Conservation (phyloP, 2,797 vertebrate species). For the Pelodytes ibericus region DNA sequence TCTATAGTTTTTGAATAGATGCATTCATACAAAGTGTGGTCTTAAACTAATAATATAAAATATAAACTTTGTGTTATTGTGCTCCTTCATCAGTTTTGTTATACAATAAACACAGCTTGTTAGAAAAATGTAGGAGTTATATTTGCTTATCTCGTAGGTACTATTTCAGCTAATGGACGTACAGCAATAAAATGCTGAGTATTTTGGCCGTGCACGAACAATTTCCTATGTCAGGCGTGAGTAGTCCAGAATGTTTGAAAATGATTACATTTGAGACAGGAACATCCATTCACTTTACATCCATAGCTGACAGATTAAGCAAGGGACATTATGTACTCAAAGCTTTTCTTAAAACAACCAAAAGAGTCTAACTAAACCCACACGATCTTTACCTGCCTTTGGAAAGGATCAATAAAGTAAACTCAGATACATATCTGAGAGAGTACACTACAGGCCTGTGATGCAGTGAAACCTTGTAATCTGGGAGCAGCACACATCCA, state of each 20-base stretch:
- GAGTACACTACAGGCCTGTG: slow-evolving; percentile 65
- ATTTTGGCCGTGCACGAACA: too few species aligned
- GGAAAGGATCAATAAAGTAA: slow-evolving; percentile 69
- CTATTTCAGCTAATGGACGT: too few species aligned
- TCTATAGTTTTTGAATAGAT: too few species aligned
- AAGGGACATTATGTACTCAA: slow-evolving; percentile 31
- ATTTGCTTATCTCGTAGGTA: too few species aligned
- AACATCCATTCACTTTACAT: not conserved
- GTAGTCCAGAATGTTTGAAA: not conserved
- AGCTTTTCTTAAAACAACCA: slow-evolving; percentile 65
- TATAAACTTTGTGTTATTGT: too few species aligned
- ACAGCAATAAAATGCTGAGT: too few species aligned
- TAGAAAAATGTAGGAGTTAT: too few species aligned
- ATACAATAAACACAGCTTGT: too few species aligned
- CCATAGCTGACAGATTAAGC: not conserved
- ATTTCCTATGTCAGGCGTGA: not conserved
- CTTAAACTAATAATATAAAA: too few species aligned
- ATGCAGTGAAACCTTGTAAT: slow-evolving; percentile 6
- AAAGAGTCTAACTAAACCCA: slow-evolving; percentile 59
- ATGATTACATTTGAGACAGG: not conserved
- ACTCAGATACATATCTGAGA: slow-evolving; percentile 70
- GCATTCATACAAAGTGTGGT: too few species aligned
- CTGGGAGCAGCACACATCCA: not conserved
- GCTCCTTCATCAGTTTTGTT: too few species aligned
- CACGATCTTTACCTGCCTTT: slow-evolving; percentile 61